A percentile compares a stretch with the other conserved stretches of the same genome.
Evolutionary conservation across 2,113 vertebrate species (phyloP).

Genomic region (Spea multiplicata): DNA sequence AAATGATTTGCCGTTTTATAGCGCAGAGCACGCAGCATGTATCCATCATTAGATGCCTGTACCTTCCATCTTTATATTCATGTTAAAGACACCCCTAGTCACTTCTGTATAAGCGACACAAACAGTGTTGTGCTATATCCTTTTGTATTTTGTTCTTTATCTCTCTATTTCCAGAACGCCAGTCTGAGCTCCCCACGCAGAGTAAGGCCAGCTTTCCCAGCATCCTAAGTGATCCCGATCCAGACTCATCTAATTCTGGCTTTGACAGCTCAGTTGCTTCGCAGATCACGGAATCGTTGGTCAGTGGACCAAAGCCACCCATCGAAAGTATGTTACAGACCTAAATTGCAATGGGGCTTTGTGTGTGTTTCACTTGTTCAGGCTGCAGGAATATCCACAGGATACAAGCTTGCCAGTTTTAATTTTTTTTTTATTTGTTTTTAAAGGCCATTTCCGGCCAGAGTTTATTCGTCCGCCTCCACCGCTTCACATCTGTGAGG

Average conservation of each 20-base stretch:
- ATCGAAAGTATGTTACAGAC: slow-evolving; percentile 84
- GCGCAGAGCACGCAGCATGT: too few relatives aligned
- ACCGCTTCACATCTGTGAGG: slow-evolving; percentile 91
- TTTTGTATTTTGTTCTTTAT: not conserved
- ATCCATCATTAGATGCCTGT: too few relatives aligned
- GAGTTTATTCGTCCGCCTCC: slow-evolving; percentile 94
- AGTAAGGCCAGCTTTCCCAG: slow-evolving; percentile 97
- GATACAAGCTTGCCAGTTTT: too few relatives aligned
- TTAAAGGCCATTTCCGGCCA: slow-evolving; percentile 90
- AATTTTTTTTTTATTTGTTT: too few relatives aligned
- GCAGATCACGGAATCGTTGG: slow-evolving; percentile 94
- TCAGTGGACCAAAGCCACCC: slow-evolving; percentile 91
- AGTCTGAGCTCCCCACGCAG: slow-evolving; percentile 94
- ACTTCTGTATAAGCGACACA: too few relatives aligned
- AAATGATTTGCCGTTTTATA: not conserved
- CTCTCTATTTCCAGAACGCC: slow-evolving; percentile 76
- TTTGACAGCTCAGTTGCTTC: slow-evolving; percentile 97
- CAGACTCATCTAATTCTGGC: slow-evolving; percentile 94
- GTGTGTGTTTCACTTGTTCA: not conserved
- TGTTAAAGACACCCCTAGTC: too few relatives aligned
- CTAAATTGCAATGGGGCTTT: not conserved
- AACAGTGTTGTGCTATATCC: too few relatives aligned
- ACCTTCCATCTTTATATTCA: too few relatives aligned
- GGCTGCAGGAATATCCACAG: not conserved
- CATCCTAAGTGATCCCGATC: slow-evolving; percentile 94